A percentile compares a stretch with the other conserved stretches of the same genome.
These are phyloP conservation scores for Metopia argyrocephala DNA, from an alignment of 2,888 invertebrate genomes.

Conservation along the genomic window DNA sequence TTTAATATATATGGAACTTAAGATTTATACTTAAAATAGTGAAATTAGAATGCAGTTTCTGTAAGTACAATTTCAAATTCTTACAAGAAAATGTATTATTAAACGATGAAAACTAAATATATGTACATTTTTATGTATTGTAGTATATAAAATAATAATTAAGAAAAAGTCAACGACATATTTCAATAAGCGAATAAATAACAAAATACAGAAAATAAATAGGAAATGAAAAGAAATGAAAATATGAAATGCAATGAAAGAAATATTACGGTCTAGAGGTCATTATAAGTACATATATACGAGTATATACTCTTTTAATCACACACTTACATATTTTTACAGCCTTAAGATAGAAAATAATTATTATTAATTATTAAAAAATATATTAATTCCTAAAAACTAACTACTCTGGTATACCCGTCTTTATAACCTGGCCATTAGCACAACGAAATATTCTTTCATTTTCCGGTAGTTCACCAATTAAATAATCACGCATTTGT, in stretches of 20 bases:
- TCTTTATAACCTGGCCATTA: conserved; percentile 70
- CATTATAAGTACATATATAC: not conserved
- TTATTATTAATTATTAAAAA: not conserved
- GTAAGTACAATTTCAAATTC: too few relatives aligned
- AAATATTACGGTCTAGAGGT: conserved; percentile 14
- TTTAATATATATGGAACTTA: too few relatives aligned
- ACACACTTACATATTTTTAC: not conserved
- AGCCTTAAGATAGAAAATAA: not conserved
- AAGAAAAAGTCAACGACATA: not conserved
- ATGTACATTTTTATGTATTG: too few relatives aligned
- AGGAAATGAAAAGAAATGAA: conserved; percentile 20
- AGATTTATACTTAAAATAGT: too few relatives aligned
- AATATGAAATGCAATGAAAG: not conserved
- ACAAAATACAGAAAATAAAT: not conserved
- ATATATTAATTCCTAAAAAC: not conserved
- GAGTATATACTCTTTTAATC: not conserved
- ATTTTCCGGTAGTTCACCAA: conserved; percentile 86
- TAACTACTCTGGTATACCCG: conserved; percentile 74
- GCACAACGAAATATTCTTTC: conserved; percentile 85
- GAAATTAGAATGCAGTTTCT: too few relatives aligned
- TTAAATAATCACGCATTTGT: conserved; percentile 84
- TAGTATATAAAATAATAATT: not conserved
- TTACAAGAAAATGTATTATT: too few relatives aligned
- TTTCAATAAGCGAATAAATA: not conserved
- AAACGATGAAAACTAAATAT: too few relatives aligned